Evolutionary conservation across 2,113 vertebrate genomes (phyloP).

Genomic region (Myiagra hebetior): DNA sequence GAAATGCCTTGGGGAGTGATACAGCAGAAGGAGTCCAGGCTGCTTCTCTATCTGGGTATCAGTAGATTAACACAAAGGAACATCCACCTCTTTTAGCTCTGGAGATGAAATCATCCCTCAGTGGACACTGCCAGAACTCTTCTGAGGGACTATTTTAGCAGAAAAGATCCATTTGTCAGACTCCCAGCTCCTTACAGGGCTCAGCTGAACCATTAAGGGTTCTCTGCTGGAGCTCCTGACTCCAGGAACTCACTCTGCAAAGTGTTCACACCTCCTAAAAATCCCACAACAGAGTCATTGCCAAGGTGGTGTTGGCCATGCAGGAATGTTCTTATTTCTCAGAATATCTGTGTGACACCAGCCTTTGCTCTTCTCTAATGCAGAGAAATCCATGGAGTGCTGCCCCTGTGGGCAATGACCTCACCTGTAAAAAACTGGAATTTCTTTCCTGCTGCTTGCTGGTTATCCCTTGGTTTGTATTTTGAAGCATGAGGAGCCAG

Average conservation of each 20-base stretch:
- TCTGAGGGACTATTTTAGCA: background rate
- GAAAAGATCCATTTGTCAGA: background rate
- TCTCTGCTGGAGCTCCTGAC: background rate
- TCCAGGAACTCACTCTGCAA: background rate
- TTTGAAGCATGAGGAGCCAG: background rate
- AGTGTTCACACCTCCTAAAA: background rate
- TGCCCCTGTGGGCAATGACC: background rate
- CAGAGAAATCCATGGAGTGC: background rate
- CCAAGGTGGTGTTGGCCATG: rapidly evolving
- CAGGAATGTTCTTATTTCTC: background rate
- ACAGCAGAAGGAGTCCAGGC: background rate
- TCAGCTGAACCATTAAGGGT: background rate
- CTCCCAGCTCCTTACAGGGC: background rate
- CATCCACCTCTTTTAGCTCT: background rate
- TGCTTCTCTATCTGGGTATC: background rate
- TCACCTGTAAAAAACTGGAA: background rate
- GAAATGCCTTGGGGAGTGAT: background rate
- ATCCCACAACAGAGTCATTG: background rate
- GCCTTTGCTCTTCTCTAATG: background rate
- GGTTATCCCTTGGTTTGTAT: background rate
- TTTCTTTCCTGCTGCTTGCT: background rate
- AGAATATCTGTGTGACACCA: background rate
- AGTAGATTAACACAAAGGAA: background rate
- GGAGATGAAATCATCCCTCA: background rate
- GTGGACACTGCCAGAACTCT: background rate